phyloP scores from a whole-genome alignment of 1,140 invertebrate genomes.

The Nixonia krombeini region DNA sequence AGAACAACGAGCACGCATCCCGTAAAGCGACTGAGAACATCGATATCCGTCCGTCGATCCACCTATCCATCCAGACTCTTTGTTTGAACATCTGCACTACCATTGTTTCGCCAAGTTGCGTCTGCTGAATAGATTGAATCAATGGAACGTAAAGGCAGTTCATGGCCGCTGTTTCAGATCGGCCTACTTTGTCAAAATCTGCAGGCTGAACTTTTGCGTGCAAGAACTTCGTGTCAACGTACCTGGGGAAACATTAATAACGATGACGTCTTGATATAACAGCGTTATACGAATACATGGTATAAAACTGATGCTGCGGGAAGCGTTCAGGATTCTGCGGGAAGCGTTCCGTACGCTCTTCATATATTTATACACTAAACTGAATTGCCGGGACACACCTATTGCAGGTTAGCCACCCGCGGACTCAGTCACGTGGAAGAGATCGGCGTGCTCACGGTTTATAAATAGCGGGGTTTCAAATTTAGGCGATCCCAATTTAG shows the following conservation, averaged over 20 bases:
- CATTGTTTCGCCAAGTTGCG: neutral
- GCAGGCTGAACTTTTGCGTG: neutral
- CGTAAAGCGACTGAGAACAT: constrained; percentile 45
- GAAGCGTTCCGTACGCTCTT: too few species aligned
- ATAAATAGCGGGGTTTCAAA: neutral
- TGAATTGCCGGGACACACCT: too few species aligned
- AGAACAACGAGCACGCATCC: constrained; percentile 37
- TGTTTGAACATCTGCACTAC: constrained; percentile 8
- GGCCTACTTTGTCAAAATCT: neutral
- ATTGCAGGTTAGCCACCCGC: too few species aligned
- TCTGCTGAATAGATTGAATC: constrained; percentile 13
- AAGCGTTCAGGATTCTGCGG: too few species aligned
- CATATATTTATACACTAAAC: too few species aligned
- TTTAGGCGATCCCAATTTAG: neutral
- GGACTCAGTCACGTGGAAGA: too few species aligned
- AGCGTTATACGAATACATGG: too few species aligned
- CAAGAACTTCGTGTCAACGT: too few species aligned
- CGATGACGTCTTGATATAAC: too few species aligned
- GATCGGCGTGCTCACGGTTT: neutral
- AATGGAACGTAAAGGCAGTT: constrained; percentile 4
- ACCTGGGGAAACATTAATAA: too few species aligned
- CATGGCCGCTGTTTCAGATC: too few species aligned
- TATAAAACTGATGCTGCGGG: too few species aligned
- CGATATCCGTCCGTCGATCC: constrained; percentile 46
- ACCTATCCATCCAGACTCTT: constrained; percentile 5